These are phyloP conservation scores for Ladona fulva DNA, from an alignment of 1,140 invertebrate species.

Conservation along the genomic window DNA sequence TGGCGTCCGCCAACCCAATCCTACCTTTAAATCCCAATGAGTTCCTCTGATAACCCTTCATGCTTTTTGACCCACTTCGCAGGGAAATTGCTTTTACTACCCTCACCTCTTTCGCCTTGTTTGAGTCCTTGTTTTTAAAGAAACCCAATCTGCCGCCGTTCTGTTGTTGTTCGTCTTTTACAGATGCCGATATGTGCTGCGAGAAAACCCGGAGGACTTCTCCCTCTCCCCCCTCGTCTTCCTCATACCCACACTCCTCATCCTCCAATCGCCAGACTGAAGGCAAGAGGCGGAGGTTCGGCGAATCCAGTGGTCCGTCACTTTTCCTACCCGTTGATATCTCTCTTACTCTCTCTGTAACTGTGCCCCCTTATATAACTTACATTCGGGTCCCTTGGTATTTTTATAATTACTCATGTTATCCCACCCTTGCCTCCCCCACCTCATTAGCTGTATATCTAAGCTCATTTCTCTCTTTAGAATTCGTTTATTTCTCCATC, in stretches of 20 bases:
- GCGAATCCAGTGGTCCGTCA: conserved; percentile 19
- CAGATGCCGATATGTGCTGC: conserved; percentile 82
- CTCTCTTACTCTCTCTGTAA: too few relatives aligned
- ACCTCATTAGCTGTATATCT: neutral
- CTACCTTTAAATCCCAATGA: too few relatives aligned
- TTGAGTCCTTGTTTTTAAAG: conserved; percentile 2
- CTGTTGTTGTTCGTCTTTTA: conserved; percentile 40
- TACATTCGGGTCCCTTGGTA: too few relatives aligned
- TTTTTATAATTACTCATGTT: neutral
- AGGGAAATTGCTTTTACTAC: neutral
- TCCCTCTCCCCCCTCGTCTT: neutral
- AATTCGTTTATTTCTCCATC: too few relatives aligned
- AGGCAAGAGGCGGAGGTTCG: neutral
- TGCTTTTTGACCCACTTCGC: too few relatives aligned
- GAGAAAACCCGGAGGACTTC: conserved; percentile 34
- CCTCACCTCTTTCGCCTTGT: neutral
- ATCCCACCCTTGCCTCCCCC: neutral
- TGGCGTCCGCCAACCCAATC: too few relatives aligned
- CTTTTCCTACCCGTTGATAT: neutral
- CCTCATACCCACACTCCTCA: neutral
- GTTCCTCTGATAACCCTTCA: too few relatives aligned
- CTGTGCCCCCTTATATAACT: too few relatives aligned
- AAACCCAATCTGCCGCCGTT: neutral
- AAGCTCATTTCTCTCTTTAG: too few relatives aligned
- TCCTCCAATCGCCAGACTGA: neutral